Conservation (phyloP, 1,140 invertebrate genomes). For the Plectrocnemia conspersa region DNA sequence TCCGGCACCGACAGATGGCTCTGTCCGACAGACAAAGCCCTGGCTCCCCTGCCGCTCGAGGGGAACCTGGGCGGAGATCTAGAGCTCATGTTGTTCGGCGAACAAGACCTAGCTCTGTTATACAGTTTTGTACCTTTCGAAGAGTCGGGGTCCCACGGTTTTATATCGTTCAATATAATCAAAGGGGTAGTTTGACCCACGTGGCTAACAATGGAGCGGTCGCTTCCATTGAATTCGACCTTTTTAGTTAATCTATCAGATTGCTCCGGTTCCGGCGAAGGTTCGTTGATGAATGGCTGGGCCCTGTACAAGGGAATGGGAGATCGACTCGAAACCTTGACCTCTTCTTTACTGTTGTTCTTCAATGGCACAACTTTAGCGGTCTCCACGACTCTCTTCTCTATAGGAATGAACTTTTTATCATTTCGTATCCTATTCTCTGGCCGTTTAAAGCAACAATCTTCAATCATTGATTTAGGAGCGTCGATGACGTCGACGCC, state of each 20-base stretch:
- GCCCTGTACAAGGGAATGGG: constrained; percentile 27
- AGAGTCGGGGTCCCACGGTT: constrained; percentile 1
- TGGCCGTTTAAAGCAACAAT: background rate
- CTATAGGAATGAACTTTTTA: constrained; percentile 25
- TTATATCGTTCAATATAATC: constrained; percentile 17
- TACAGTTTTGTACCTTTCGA: constrained; percentile 18
- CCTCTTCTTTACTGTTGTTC: constrained; percentile 1
- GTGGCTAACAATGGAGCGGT: background rate
- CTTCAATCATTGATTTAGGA: background rate
- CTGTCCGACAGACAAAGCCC: constrained; percentile 28
- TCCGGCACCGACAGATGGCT: constrained; percentile 7
- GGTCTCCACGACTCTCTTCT: constrained; percentile 23
- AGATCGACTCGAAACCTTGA: constrained; percentile 10
- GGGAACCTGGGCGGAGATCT: constrained; percentile 16
- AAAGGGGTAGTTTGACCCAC: constrained; percentile 17
- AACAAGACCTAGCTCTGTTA: constrained; percentile 31
- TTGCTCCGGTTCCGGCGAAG: constrained; percentile 5
- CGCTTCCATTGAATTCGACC: constrained; percentile 11
- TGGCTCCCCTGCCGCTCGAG: constrained; percentile 14
- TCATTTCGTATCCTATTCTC: background rate
- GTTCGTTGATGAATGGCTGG: constrained; percentile 23
- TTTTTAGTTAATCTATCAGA: constrained; percentile 3
- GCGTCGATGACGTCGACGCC: constrained; percentile 16
- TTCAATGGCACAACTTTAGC: constrained; percentile 7
- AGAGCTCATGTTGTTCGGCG: constrained; percentile 22